Percentiles rank a stretch among this genome's conserved stretches.
phyloP scores from a whole-genome alignment of 2,797 vertebrate genomes.

The Alca torda region DNA sequence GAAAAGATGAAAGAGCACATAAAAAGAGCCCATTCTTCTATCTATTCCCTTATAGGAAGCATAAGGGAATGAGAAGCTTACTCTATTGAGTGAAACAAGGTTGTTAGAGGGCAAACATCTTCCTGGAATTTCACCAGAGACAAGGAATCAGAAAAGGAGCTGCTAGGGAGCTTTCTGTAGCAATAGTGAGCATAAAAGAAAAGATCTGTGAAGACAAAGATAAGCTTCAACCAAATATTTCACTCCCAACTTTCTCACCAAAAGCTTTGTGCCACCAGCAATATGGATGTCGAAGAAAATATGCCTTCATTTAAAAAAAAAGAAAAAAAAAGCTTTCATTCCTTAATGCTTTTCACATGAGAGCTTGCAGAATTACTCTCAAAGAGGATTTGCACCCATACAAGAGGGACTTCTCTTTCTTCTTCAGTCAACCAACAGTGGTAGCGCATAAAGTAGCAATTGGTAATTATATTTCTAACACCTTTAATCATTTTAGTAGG shows the following conservation, averaged over 20 bases:
- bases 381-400: not conserved
- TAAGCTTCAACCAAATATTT: not conserved
- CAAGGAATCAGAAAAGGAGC: not conserved
- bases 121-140: not conserved
- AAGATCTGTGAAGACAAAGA: not conserved
- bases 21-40: not conserved
- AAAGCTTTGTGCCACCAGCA: not conserved
- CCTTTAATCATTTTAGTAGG: not conserved
- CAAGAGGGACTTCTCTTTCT: not conserved
- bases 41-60: not conserved
- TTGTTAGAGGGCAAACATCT: not conserved
- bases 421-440: not conserved
- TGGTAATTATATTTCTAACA: not conserved
- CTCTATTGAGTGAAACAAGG: not conserved
- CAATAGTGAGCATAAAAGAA: not conserved
- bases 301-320: not conserved
- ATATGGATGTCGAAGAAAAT: not conserved
- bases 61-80: not conserved
- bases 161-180: not conserved
- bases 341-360: not conserved
- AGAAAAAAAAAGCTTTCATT: not conserved
- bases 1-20: constrained; percentile 13
- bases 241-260: not conserved
- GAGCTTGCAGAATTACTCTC: not conserved
- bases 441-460: not conserved